Evolutionary conservation across 1,140 invertebrate genomes (phyloP), one percentile per base, ranked within the genome.

Genomic region (Papilio helenus): DNA sequence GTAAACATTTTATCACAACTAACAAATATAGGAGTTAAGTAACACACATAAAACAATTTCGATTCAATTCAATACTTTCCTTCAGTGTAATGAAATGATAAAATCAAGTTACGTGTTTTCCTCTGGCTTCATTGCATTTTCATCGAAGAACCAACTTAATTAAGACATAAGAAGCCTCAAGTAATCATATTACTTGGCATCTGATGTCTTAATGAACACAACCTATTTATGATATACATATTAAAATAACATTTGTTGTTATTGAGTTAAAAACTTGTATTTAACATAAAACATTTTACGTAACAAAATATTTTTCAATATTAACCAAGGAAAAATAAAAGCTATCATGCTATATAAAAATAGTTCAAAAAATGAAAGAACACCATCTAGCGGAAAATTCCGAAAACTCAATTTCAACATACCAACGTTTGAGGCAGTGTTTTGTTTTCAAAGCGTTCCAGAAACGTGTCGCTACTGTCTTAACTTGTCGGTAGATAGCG

Each of bases 101-200:
- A 49, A 73, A 73, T 72, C 34, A 74, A 74, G 44, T 46, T 46
- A 74, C 72, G n/a, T 16, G 29, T 46, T 49, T 72, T 74, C 12
- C n/a, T n/a, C 34, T 12, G 39, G 44, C 44, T 74, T 74, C 20
- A n/a, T 23, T 74, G 42, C 72, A 74, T 74, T 20, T 74, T 49
- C 44, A 49, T 49, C 10, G 44, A 74, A 49, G 23, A 51, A 49
- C 39, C 10, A 74, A 74, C 72, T 74, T 49, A 73, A 73, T 73
- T 42, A 49, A n/a, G 29, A 39, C 18, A 20, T 72, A 39, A 72
- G 71, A 72, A 34, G 71, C 29, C 29, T 68, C 23, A 34, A 72
- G 39, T 42, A 44, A 42, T 72, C n/a, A 20, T n/a, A 72, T 72
- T 42, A 72, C 61, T 68, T 68, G 61, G 29, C 26, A 7, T 29